Base-by-base conservation (phyloP, 2,888 invertebrate genomes). In the Seira sanloemensis region DNA sequence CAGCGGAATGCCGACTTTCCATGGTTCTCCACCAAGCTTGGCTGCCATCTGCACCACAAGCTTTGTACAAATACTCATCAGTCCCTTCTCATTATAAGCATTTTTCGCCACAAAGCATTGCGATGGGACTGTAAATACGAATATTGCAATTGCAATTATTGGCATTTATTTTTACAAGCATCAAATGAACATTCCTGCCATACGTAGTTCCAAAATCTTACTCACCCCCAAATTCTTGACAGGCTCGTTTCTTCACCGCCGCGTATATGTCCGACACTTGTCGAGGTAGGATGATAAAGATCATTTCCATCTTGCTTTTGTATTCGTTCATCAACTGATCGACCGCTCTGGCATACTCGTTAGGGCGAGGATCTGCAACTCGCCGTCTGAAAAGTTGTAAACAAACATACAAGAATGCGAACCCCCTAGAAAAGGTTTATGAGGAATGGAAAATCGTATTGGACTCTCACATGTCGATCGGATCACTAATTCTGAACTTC, bases 21-120 rank as follows among this genome's bases (percentile, higher is more conserved):
- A 98, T 0, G 97, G 96, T 0, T 96, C 95, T 0, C 98, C 98
- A 18, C 98, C 98, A 46, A 98, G 91, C 90, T 93, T 93, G 88
- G 92, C 92, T 89, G 92, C 92, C 82, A 93, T 90, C 90, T 93
- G 93, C 25, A 93, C 91, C 12, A 92, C 67, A 93, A 91, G 23
- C 90, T 93, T 93, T 0, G 92, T 78, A n/a, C 68, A 65, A 68
- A 88, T 82, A 23, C 80, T 80, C 86, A 83, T 86, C 1, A 86
- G 16, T 0, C 84, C 82, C 19, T 25, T 73, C 16, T 78, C 82
- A 66, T 81, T 84, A 9, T 77, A 12, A 0, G 83, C 84, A 27
- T 87, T 86, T 58, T 82, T 86, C 0, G 66, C 69, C 0, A 83
- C 76, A 23, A 88, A 86, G 24, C 88, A 88, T 37, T 88, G 88